Evolutionary conservation across 2,888 invertebrate species (phyloP), one percentile per base, ranked within the genome.

Genomic region (Oligia fasciuncula): DNA sequence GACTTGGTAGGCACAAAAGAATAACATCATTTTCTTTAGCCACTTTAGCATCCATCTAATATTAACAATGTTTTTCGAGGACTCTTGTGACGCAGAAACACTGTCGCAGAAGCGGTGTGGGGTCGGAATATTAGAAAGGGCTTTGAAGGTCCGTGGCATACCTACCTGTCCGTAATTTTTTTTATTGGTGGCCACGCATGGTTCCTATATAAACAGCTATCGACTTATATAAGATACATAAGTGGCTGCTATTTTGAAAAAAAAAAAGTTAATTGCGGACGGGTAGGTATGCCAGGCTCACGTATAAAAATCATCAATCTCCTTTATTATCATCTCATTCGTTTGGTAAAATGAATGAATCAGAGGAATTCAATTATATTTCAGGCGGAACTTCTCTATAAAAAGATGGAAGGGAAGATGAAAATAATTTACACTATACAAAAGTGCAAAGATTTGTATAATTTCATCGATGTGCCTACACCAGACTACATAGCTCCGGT

Each of bases 381-480:
- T 3, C 84, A 97, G 97, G 95, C 91, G 13, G 93, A 96, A 49
- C 90, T 97, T 11, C 93, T 96, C 0, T 97, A 98, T 89, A 97
- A 97, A 78, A 97, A 97, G 69, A 95, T 97, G 65, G 97, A 98
- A 92, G 97, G 97, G 0, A 97, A 97, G 86, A 96, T 98, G 92
- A 97, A 97, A 89, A 97, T 98, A 90, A 96, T 97, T 40, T 91
- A 94, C 86, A 97, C 96, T 14, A 97, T 97, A 68, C 90, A 91
- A 87, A 95, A 91, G 72, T 92, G 93, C 88, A 97, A 92, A 43
- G 93, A 96, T 43, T 87, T 97, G 62, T 97, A 97, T 87, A 96
- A 95, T 82, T 97, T 97, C 75, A 94, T 97, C 23, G 90, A 93
- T 49, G 88, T 93, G 1, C 97, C 97, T 0, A 93, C 93, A 0